phyloP scores from a whole-genome alignment of 2,888 invertebrate species.

The Bellardia pandia region DNA sequence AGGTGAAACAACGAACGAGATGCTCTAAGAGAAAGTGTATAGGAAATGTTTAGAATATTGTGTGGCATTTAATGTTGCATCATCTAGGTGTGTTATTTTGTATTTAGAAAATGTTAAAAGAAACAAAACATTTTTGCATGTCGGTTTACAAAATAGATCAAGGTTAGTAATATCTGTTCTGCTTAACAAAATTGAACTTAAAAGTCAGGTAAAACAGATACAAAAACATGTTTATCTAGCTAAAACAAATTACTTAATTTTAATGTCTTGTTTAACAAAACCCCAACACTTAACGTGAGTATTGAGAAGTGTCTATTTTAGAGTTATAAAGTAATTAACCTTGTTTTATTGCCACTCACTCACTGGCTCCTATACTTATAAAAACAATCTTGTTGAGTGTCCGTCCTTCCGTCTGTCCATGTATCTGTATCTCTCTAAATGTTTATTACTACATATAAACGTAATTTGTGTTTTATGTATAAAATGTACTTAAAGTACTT shows the following conservation, averaged over 20 bases:
- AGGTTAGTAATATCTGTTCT: constrained; percentile 37
- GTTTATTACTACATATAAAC: background rate
- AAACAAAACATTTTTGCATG: constrained; percentile 27
- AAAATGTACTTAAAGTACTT: constrained; percentile 23
- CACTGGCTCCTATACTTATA: background rate
- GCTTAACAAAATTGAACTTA: constrained; percentile 25
- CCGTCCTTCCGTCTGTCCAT: constrained; percentile 16
- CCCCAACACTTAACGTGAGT: background rate
- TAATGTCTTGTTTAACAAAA: constrained; percentile 67
- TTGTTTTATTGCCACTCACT: constrained; percentile 62
- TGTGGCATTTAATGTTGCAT: constrained; percentile 53
- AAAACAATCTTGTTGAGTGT: constrained; percentile 9
- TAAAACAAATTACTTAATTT: constrained; percentile 56
- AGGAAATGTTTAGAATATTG: constrained; percentile 1
- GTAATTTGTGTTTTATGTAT: background rate
- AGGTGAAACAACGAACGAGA: background rate
- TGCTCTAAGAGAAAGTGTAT: constrained; percentile 52
- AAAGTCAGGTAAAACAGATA: constrained; percentile 42
- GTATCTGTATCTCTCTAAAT: background rate
- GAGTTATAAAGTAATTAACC: constrained; percentile 72
- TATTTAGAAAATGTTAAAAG: background rate
- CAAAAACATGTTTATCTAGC: background rate
- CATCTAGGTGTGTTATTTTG: background rate
- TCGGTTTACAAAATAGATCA: constrained; percentile 55
- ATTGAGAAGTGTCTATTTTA: constrained; percentile 30